A percentile compares a stretch with the other conserved stretches of the same genome.
These are phyloP conservation scores for Isichthys henryi DNA, from an alignment of 2,113 vertebrate genomes.

Conservation along the genomic window DNA sequence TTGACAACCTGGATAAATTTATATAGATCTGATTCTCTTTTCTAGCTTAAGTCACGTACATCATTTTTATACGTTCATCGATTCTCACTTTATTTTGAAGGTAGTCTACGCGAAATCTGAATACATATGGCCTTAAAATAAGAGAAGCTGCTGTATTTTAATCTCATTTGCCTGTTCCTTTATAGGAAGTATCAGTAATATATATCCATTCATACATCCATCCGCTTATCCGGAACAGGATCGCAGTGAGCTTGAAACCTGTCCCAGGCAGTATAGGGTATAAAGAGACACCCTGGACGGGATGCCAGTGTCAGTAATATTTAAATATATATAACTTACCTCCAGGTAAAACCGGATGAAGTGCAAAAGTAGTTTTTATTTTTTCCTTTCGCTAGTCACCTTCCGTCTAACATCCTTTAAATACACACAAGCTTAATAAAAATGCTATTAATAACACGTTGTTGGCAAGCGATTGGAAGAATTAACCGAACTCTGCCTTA, in stretches of 20 bases:
- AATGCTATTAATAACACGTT: neutral
- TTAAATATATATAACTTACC: slow-evolving; percentile 1
- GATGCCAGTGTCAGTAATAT: neutral
- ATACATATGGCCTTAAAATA: neutral
- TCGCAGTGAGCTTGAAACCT: neutral
- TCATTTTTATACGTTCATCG: neutral
- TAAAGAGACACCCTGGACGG: neutral
- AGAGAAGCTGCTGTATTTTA: neutral
- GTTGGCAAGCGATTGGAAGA: neutral
- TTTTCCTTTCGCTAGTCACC: neutral
- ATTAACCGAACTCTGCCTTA: neutral
- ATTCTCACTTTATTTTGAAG: neutral
- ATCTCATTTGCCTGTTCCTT: neutral
- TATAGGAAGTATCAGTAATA: neutral
- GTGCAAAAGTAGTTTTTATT: neutral
- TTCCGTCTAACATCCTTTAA: neutral
- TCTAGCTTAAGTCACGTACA: neutral
- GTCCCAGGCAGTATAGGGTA: neutral
- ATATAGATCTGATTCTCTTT: neutral
- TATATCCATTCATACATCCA: neutral
- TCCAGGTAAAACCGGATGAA: neutral
- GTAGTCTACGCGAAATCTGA: neutral
- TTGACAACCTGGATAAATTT: neutral
- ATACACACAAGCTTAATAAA: neutral
- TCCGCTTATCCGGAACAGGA: neutral